Percentiles rank a stretch among this genome's conserved stretches.
phyloP scores from a whole-genome alignment of 2,888 invertebrate species.

The Plutella xylostella region DNA sequence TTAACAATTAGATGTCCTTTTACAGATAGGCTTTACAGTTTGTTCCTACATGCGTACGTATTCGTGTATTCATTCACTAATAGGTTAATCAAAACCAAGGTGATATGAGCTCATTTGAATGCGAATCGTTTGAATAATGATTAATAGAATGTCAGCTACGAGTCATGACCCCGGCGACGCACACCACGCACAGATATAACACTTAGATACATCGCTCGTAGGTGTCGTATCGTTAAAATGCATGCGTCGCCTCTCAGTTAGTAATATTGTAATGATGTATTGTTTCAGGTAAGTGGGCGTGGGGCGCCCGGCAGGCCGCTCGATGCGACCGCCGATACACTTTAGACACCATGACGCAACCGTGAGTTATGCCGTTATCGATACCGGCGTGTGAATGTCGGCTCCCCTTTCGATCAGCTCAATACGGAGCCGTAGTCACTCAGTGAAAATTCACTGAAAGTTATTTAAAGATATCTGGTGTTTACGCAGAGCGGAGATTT shows the following conservation, averaged over 20 bases:
- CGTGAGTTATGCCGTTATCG: slow-evolving; percentile 44
- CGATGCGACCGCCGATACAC: slow-evolving; percentile 39
- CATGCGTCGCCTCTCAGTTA: slow-evolving; percentile 37
- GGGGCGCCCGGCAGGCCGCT: slow-evolving; percentile 33
- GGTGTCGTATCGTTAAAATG: slow-evolving; percentile 21
- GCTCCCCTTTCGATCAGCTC: slow-evolving; percentile 8
- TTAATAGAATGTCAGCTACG: neutral
- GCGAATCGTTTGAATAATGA: slow-evolving; percentile 1
- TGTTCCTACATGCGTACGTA: no score
- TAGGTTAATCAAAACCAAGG: no score
- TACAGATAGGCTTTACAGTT: no score
- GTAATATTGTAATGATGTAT: slow-evolving; percentile 65
- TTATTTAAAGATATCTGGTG: slow-evolving; percentile 8
- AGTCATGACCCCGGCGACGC: neutral
- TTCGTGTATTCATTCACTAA: no score
- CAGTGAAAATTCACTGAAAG: neutral
- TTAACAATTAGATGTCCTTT: no score
- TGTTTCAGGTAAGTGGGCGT: slow-evolving; percentile 67
- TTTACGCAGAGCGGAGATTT: slow-evolving; percentile 34
- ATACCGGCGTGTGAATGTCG: neutral
- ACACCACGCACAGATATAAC: neutral
- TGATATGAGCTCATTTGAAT: neutral
- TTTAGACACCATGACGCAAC: slow-evolving; percentile 44
- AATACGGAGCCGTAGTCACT: slow-evolving; percentile 6
- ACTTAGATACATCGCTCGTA: neutral